Conservation (phyloP, 2,888 invertebrate genomes). For the Aporophyla lueneburgensis region DNA sequence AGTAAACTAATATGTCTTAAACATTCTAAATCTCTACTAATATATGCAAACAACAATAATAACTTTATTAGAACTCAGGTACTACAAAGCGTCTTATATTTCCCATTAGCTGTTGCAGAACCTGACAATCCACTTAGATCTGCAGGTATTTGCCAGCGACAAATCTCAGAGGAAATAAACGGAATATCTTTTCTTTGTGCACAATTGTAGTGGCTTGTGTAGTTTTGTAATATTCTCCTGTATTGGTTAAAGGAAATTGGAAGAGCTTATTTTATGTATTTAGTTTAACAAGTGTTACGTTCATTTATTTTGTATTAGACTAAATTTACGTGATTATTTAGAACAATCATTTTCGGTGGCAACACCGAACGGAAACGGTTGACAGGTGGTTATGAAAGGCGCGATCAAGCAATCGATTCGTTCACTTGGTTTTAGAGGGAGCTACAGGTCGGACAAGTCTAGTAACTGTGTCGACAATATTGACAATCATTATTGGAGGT, state of each 20-base stretch:
- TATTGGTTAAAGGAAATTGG: neutral
- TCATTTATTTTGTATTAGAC: too few relatives aligned
- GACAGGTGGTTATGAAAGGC: too few relatives aligned
- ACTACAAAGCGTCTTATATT: slow-evolving; percentile 34
- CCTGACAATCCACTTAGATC: slow-evolving; percentile 47
- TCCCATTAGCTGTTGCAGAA: slow-evolving; percentile 33
- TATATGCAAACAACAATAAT: neutral
- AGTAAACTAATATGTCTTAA: too few relatives aligned
- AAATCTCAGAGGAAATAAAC: slow-evolving; percentile 58
- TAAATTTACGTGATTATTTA: too few relatives aligned
- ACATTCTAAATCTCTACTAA: neutral
- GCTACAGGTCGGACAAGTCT: too few relatives aligned
- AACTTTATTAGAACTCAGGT: neutral
- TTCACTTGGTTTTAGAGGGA: too few relatives aligned
- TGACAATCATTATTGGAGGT: too few relatives aligned
- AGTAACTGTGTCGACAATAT: too few relatives aligned
- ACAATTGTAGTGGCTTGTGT: slow-evolving; percentile 13
- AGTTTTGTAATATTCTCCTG: slow-evolving; percentile 21
- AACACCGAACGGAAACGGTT: too few relatives aligned
- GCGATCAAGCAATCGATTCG: too few relatives aligned
- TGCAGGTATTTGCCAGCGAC: slow-evolving; percentile 51
- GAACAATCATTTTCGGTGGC: too few relatives aligned
- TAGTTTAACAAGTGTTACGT: neutral
- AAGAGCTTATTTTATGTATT: neutral
- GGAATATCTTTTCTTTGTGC: slow-evolving; percentile 54